Evolutionary conservation across 2,888 invertebrate species (phyloP).

Genomic region (Hedya salicella): DNA sequence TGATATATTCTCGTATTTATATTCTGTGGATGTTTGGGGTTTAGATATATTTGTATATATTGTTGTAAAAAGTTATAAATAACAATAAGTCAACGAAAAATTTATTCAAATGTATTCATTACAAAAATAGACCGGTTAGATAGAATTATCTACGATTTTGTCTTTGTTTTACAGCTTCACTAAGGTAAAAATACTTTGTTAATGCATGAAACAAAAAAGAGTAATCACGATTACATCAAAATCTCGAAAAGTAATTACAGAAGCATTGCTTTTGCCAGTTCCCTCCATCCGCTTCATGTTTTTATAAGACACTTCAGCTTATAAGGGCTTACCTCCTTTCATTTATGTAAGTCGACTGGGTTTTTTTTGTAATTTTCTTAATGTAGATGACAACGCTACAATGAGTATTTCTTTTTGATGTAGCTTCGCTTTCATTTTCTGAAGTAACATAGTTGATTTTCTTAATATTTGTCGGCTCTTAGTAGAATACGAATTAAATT

Average conservation of each 20-base stretch:
- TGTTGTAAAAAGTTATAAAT: too few species aligned
- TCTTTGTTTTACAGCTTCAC: not conserved
- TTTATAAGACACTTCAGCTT: slow-evolving; percentile 13
- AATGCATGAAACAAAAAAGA: not conserved
- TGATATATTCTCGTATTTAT: too few species aligned
- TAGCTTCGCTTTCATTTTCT: slow-evolving; percentile 5
- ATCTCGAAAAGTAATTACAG: slow-evolving; percentile 15
- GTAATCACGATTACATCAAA: slow-evolving; percentile 31
- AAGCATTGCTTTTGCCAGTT: slow-evolving; percentile 15
- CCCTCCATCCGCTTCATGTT: slow-evolving; percentile 3
- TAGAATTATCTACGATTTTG: too few species aligned
- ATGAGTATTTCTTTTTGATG: slow-evolving; percentile 11
- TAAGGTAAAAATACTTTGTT: not conserved
- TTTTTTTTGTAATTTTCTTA: slow-evolving; percentile 32
- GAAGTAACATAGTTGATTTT: not conserved
- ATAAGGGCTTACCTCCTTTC: slow-evolving; percentile 2
- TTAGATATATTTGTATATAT: too few species aligned
- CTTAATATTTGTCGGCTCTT: slow-evolving; percentile 6
- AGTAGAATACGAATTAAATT: slow-evolving; percentile 4
- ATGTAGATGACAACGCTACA: slow-evolving; percentile 14
- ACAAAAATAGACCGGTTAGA: too few species aligned
- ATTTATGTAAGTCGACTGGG: slow-evolving; percentile 7
- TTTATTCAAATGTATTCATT: too few species aligned
- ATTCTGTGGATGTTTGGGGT: too few species aligned
- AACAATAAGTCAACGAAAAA: too few species aligned